Evolutionary conservation across 92 coral and sea anemone species (phyloP).

Genomic region (Galaxea fascicularis): DNA sequence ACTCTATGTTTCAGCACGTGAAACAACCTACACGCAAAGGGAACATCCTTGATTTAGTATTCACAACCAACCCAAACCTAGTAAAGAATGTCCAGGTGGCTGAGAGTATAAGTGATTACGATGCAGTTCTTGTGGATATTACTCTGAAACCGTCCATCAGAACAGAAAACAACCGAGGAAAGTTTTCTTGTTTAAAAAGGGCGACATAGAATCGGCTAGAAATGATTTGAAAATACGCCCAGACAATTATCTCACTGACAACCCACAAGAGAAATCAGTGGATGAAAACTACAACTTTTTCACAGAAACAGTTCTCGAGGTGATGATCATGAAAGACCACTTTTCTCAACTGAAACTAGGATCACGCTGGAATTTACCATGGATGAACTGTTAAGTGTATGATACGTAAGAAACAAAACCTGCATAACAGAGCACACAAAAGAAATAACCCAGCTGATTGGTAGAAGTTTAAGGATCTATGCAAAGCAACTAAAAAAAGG

Average conservation of each 20-base stretch:
- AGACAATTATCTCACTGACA: constrained; percentile 32
- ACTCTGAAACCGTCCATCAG: constrained; percentile 26
- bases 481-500: constrained; percentile 50
- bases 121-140: constrained; percentile 28
- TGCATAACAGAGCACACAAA: constrained; percentile 58
- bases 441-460: constrained; percentile 38
- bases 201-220: constrained; percentile 49
- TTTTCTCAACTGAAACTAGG: constrained; percentile 42
- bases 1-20: neutral
- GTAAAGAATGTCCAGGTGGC: constrained; percentile 35
- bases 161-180: constrained; percentile 53
- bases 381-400: constrained; percentile 38
- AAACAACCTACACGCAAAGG: too few species aligned
- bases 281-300: constrained; percentile 38
- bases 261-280: constrained; percentile 43
- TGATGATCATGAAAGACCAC: constrained; percentile 28
- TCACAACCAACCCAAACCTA: constrained; percentile 11
- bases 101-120: constrained; percentile 51
- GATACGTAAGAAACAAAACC: constrained; percentile 45
- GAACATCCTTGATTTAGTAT: neutral
- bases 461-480: constrained; percentile 55
- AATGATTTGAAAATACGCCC: constrained; percentile 44
- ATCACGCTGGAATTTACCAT: constrained; percentile 55
- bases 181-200: constrained; percentile 54
- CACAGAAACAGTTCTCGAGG: constrained; percentile 17